phyloP scores from a whole-genome alignment of 1,140 invertebrate species.

The Aphis craccivora region DNA sequence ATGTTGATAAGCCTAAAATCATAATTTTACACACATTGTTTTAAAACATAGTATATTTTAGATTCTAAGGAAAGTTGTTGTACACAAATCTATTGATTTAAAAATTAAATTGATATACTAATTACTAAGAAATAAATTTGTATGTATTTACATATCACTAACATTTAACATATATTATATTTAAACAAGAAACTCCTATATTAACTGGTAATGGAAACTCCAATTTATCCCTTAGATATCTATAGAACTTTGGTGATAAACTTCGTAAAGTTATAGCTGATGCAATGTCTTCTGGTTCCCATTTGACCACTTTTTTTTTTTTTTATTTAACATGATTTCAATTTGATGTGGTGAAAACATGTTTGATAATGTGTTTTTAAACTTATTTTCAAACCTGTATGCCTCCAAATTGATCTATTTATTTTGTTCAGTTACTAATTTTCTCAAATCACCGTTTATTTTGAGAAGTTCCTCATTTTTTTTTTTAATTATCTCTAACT shows the following conservation, averaged over 20 bases:
- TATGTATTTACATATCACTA: too few relatives aligned
- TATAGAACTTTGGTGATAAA: neutral
- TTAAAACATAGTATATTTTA: too few relatives aligned
- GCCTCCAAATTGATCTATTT: neutral
- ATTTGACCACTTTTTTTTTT: neutral
- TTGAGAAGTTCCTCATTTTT: neutral
- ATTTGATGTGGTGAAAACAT: neutral
- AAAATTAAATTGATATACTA: too few relatives aligned
- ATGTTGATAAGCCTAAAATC: neutral
- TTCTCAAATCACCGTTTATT: neutral
- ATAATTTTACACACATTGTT: too few relatives aligned
- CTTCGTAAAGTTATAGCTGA: neutral
- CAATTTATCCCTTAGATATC: neutral
- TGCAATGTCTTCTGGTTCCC: neutral
- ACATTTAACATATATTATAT: too few relatives aligned
- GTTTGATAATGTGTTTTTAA: neutral
- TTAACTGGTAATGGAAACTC: neutral
- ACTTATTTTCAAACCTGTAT: neutral
- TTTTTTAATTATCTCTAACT: slow-evolving; percentile 2
- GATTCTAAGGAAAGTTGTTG: too few relatives aligned
- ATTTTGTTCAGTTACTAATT: neutral
- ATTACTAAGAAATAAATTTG: too few relatives aligned
- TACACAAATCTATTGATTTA: too few relatives aligned
- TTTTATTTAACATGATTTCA: neutral
- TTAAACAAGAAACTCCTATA: neutral